Percentiles rank a stretch among this genome's conserved stretches.
Evolutionary conservation across 2,888 invertebrate species (phyloP).

Genomic region (Gari tellinella): DNA sequence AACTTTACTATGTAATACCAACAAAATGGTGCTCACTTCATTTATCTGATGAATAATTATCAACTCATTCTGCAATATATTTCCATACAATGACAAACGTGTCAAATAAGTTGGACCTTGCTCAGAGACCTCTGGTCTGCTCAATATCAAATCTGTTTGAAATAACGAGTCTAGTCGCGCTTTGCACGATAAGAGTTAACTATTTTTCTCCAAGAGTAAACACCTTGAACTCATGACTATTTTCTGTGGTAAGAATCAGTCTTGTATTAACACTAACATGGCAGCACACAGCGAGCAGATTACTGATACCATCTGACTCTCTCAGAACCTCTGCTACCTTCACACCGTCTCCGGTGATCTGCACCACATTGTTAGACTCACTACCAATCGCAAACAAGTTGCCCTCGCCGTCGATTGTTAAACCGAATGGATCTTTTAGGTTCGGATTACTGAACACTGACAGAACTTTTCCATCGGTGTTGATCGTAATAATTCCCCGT

Average conservation of each 20-base stretch:
- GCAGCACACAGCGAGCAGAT: slow-evolving; percentile 44
- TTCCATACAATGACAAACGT: no score
- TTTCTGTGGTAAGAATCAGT: slow-evolving; percentile 39
- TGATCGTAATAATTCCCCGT: slow-evolving; percentile 43
- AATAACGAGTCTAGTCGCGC: no score
- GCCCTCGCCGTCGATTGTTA: slow-evolving; percentile 46
- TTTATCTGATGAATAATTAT: no score
- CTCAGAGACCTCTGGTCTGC: no score
- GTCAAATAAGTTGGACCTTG: no score
- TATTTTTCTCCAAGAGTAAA: slow-evolving; percentile 42
- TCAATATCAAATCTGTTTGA: no score
- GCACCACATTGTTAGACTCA: slow-evolving; percentile 48
- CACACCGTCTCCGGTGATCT: slow-evolving; percentile 39
- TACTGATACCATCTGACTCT: slow-evolving; percentile 31
- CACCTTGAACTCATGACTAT: slow-evolving; percentile 33
- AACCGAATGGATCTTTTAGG: slow-evolving; percentile 40
- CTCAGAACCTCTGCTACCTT: slow-evolving; percentile 47
- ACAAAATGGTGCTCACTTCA: no score
- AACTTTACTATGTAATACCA: no score
- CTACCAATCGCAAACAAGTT: slow-evolving; percentile 51
- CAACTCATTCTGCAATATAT: no score
- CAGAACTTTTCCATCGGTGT: slow-evolving; percentile 35
- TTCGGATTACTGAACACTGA: slow-evolving; percentile 37
- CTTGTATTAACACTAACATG: slow-evolving; percentile 46
- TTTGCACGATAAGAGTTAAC: no score